Evolutionary conservation across 2,888 invertebrate species (phyloP).

Genomic region (Drosophila paracracens): DNA sequence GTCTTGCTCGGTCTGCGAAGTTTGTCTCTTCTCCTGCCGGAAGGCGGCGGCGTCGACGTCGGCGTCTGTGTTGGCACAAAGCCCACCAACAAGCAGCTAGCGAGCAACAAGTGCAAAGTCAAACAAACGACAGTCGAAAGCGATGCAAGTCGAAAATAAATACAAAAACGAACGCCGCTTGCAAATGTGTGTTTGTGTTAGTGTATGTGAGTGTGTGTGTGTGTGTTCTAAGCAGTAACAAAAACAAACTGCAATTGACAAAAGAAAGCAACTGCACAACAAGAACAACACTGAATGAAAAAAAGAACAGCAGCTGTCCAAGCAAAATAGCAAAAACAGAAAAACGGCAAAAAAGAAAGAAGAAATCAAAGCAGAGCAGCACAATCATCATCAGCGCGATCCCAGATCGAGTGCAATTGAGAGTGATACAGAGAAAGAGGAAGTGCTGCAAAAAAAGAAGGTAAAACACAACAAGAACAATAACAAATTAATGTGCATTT

Average conservation of each 20-base stretch:
- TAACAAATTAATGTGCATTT: constrained; percentile 26
- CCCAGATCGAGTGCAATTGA: constrained; percentile 11
- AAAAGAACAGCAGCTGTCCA: constrained; percentile 59
- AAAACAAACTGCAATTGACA: constrained; percentile 32
- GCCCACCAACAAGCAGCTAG: constrained; percentile 22
- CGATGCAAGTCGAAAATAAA: constrained; percentile 21
- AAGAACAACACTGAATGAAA: constrained; percentile 19
- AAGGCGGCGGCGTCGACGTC: constrained; percentile 26
- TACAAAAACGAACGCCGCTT: constrained; percentile 17
- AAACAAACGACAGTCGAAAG: constrained; percentile 35
- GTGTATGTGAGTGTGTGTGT: constrained; percentile 6
- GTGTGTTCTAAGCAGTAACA: constrained; percentile 33
- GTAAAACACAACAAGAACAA: constrained; percentile 44
- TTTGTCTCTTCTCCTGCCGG: constrained; percentile 23
- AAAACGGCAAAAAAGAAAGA: constrained; percentile 29
- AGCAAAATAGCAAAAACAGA: constrained; percentile 40
- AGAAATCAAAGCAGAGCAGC: constrained; percentile 12
- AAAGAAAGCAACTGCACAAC: constrained; percentile 22
- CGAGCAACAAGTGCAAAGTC: constrained; percentile 48
- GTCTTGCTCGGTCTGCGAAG: constrained; percentile 18
- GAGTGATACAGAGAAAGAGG: constrained; percentile 1
- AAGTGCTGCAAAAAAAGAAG: constrained; percentile 23
- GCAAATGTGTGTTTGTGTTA: constrained; percentile 15
- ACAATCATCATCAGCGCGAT: constrained; percentile 34
- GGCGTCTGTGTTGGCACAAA: constrained; percentile 27